Conservation (phyloP, 2,797 vertebrate species). For the Galago senegalensis region DNA sequence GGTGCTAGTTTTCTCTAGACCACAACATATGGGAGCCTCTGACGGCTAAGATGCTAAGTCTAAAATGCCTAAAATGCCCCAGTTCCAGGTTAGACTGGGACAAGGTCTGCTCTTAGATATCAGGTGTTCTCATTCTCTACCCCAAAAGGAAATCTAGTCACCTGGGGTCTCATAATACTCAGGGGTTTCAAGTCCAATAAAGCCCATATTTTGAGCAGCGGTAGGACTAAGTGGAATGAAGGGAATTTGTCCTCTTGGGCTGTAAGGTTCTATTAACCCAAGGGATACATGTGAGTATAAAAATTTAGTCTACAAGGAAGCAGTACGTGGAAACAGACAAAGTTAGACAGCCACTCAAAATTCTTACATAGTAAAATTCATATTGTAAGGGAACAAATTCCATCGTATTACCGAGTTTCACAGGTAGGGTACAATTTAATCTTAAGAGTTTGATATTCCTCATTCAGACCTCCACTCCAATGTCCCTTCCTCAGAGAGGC, state of each 20-base stretch:
- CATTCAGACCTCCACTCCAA: not conserved
- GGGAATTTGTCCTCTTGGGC: not conserved
- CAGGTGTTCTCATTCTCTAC: not conserved
- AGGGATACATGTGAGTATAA: not conserved
- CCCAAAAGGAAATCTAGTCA: not conserved
- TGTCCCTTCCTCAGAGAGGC: not conserved
- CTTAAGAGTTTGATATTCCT: conserved; percentile 5
- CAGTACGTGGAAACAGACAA: not conserved
- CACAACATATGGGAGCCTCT: not conserved
- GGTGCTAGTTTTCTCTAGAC: not conserved
- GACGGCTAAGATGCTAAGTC: no score
- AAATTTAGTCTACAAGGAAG: conserved; percentile 2
- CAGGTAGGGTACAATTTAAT: not conserved
- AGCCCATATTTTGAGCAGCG: not conserved
- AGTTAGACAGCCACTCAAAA: conserved; percentile 6
- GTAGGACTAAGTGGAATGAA: not conserved
- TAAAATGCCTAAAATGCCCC: no score
- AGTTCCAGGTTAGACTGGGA: not conserved
- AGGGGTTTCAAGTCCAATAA: not conserved
- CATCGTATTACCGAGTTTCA: not conserved
- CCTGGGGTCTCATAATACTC: not conserved
- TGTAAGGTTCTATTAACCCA: not conserved
- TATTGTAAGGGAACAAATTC: not conserved
- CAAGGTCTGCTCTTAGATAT: not conserved
- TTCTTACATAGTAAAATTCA: not conserved